Conservation (phyloP, 1,140 invertebrate species). For the Proctacanthus coquilletti region DNA sequence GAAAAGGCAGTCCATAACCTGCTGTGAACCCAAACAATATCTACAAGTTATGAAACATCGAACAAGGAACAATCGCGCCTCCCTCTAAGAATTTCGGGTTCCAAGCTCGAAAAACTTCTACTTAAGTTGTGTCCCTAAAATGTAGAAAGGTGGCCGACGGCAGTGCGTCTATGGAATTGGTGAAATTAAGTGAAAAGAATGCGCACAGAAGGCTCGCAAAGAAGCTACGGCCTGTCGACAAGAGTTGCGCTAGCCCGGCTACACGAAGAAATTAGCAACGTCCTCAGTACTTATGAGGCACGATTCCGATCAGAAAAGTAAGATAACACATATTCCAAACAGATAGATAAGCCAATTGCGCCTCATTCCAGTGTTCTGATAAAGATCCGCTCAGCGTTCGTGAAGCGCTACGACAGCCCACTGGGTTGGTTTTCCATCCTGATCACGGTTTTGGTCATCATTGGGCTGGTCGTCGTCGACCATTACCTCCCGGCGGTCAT, state of each 20-base stretch:
- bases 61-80: too few species aligned
- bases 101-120: too few species aligned
- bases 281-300: conserved; percentile 25
- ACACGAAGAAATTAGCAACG: conserved; percentile 30
- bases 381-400: conserved; percentile 22
- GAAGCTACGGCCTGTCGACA: conserved; percentile 28
- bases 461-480: conserved; percentile 15
- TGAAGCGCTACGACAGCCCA: conserved; percentile 45
- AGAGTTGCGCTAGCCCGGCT: conserved; percentile 31
- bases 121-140: too few species aligned
- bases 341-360: not conserved
- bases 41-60: too few species aligned
- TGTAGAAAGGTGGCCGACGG: too few species aligned
- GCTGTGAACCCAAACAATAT: too few species aligned
- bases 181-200: too few species aligned
- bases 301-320: conserved; percentile 18
- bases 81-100: too few species aligned
- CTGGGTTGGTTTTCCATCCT: conserved; percentile 47
- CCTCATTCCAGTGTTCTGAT: conserved; percentile 4
- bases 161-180: too few species aligned
- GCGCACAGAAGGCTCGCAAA: too few species aligned
- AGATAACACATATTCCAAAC: conserved; percentile 1
- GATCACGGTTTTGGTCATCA: conserved; percentile 32
- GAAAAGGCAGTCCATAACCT: too few species aligned
- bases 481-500: conserved; percentile 25